These are phyloP conservation scores for Cynaeus angustus DNA, from an alignment of 2,888 invertebrate genomes.

Conservation along the genomic window DNA sequence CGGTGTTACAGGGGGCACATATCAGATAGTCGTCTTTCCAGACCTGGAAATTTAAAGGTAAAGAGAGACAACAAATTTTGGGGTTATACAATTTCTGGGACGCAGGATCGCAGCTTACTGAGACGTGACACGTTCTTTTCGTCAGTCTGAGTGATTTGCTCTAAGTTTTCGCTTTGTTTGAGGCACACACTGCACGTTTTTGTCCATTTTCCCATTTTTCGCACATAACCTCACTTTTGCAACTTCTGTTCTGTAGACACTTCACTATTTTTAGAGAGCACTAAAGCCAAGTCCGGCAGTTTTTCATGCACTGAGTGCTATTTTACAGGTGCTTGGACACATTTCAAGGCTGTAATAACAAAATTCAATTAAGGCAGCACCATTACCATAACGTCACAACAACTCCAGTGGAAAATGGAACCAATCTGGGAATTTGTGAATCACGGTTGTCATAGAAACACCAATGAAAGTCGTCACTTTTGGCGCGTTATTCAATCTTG, in stretches of 20 bases:
- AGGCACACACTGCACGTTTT: constrained; percentile 9
- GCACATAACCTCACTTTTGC: not conserved
- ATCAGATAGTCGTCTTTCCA: not conserved
- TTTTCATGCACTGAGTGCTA: not conserved
- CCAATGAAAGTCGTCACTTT: no score
- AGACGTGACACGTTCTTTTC: not conserved
- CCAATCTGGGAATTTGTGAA: no score
- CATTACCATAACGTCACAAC: no score
- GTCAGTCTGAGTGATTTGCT: not conserved
- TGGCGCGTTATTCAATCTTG: no score
- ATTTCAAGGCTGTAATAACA: no score
- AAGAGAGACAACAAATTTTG: not conserved
- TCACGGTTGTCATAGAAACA: no score
- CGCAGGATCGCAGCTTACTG: constrained; percentile 11
- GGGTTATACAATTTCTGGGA: constrained; percentile 19
- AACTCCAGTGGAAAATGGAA: no score
- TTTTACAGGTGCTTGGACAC: no score
- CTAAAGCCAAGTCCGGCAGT: not conserved
- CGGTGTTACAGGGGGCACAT: not conserved
- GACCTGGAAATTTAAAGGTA: constrained; percentile 1
- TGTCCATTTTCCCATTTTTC: not conserved
- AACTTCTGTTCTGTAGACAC: not conserved
- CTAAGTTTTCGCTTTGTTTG: not conserved
- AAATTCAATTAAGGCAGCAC: no score
- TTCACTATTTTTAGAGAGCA: not conserved